phyloP scores from a whole-genome alignment of 1,140 invertebrate genomes.

The Agrilus planipennis region DNA sequence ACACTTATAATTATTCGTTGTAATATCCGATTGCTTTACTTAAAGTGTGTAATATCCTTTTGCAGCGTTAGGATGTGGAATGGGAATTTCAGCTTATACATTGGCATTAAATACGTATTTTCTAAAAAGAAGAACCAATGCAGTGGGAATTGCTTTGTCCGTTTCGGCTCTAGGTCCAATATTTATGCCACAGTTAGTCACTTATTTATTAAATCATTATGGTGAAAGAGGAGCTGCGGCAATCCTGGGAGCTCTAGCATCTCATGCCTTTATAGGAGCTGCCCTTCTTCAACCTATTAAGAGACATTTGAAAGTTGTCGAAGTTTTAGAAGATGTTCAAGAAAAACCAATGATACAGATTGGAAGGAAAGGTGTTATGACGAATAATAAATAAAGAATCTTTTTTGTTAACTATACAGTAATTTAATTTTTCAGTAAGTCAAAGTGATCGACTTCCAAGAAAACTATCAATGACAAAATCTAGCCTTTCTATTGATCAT shows the following conservation, averaged over 20 bases:
- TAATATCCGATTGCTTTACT: no score
- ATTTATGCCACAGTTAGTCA: conserved; percentile 36
- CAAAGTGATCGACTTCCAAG: no score
- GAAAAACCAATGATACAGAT: conserved; percentile 5
- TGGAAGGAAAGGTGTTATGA: neutral
- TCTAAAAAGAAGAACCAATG: conserved; percentile 31
- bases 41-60: conserved; percentile 1
- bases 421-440: no score
- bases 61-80: conserved; percentile 45
- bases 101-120: conserved; percentile 39
- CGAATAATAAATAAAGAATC: no score
- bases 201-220: conserved; percentile 28
- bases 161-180: conserved; percentile 37
- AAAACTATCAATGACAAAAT: no score
- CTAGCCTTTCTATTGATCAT: no score
- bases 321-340: conserved; percentile 7
- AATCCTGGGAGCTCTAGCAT: conserved; percentile 32
- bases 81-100: conserved; percentile 44
- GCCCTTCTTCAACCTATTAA: conserved; percentile 37
- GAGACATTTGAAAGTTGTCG: conserved; percentile 38
- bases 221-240: conserved; percentile 33
- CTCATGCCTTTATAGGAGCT: conserved; percentile 32
- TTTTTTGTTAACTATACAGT: no score
- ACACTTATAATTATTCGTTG: no score
- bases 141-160: conserved; percentile 35